These are phyloP conservation scores for Elaphurus davidianus DNA, from an alignment of 2,113 vertebrate genomes.

Conservation along the genomic window DNA sequence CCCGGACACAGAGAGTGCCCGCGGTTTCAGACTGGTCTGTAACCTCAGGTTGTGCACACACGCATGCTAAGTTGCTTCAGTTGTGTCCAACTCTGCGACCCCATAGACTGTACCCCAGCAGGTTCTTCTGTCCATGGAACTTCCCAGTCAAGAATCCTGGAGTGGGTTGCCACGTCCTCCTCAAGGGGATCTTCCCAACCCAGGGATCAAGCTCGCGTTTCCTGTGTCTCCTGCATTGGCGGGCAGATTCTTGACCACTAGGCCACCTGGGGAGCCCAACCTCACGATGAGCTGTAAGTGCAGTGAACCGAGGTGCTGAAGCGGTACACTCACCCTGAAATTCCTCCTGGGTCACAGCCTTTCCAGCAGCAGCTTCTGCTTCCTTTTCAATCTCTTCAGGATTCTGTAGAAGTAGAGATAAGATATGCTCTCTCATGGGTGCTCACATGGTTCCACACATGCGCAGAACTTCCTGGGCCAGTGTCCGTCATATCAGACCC, in stretches of 20 bases:
- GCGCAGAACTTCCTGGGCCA: neutral
- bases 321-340: neutral
- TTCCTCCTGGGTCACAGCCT: neutral
- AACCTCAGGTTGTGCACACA: neutral
- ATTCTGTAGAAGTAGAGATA: neutral
- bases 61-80: neutral
- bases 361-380: neutral
- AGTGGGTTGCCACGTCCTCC: neutral
- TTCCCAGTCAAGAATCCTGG: neutral
- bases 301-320: neutral
- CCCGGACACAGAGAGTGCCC: too few relatives aligned
- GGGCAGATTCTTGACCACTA: fast-evolving
- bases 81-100: neutral
- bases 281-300: neutral
- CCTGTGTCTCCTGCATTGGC: neutral
- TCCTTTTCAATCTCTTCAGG: neutral
- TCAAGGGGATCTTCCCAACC: neutral
- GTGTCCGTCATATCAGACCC: fast-evolving
- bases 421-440: neutral
- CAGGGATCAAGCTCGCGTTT: neutral
- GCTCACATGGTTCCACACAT: neutral
- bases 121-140: neutral
- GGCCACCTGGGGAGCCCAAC: neutral
- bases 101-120: neutral
- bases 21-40: neutral